Evolutionary conservation across 2,113 vertebrate species (phyloP).

Genomic region (Nesogale talazaci): DNA sequence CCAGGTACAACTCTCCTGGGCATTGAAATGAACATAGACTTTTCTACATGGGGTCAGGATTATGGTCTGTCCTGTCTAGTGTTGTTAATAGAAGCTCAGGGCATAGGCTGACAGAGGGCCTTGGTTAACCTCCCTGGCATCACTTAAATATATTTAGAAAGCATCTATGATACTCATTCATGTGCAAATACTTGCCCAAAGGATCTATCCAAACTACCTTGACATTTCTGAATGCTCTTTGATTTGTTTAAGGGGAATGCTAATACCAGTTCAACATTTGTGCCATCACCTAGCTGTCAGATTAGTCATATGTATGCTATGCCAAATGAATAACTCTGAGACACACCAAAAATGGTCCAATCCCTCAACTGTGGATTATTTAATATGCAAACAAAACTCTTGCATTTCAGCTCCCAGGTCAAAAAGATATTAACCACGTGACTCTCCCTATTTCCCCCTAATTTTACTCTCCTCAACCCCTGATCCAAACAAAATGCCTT

Average conservation of each 20-base stretch:
- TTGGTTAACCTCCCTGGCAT: constrained; percentile 60
- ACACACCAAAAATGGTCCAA: constrained; percentile 54
- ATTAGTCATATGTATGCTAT: constrained; percentile 71
- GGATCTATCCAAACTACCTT: constrained; percentile 67
- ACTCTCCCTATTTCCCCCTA: not conserved
- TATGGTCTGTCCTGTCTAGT: not conserved
- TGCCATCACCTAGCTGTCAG: constrained; percentile 76
- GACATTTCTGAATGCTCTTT: constrained; percentile 77
- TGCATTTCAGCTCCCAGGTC: constrained; percentile 56
- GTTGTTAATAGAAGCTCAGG: constrained; percentile 54
- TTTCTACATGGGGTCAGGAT: constrained; percentile 49
- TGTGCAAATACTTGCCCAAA: constrained; percentile 72
- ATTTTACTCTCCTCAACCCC: not conserved
- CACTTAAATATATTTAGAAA: constrained; percentile 68
- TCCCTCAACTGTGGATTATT: constrained; percentile 57
- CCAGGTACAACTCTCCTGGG: constrained; percentile 40
- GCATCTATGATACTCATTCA: constrained; percentile 61
- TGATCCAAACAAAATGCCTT: not conserved
- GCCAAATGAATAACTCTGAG: constrained; percentile 58
- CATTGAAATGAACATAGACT: constrained; percentile 12
- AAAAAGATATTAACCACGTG: constrained; percentile 40
- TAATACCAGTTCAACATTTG: constrained; percentile 64
- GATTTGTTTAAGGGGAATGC: constrained; percentile 74
- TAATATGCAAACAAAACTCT: constrained; percentile 52
- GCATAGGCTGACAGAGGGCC: constrained; percentile 48